Base-by-base conservation (phyloP, 2,797 vertebrate species). In the Macropus fuliginosus region DNA sequence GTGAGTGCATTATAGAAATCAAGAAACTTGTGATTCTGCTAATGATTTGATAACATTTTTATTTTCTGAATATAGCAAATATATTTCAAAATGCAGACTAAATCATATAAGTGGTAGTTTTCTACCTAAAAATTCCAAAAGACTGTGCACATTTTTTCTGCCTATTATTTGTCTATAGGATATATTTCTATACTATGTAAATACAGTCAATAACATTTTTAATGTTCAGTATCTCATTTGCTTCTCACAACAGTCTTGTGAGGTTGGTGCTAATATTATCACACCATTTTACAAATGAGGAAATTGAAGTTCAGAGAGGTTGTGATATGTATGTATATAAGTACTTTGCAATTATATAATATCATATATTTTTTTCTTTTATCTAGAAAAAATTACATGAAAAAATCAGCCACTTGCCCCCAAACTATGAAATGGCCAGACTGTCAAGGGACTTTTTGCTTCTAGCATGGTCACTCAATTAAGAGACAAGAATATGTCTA, bases 1-100 rank as follows among this genome's bases (percentile, higher is more conserved):
- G 59, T 93, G 27, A 54, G 87, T 50, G 91, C 21, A 89, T n/a
- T 55, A n/a, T 34, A 91, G 91, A 87, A 50, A 55, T 50, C 62
- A 94, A 31, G 56, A 66, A 66, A 92, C 66, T 90, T 89, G 31
- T 95, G 96, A n/a, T 98, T 96, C 90, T 90, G 55, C 93, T 24
- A 95, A 92, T 90, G 55, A 5, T 89, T 3, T 97, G 96, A 93
- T 97, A 94, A 94, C 94, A 89, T 16, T 18, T 91, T 1, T 66
- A 14, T 66, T 55, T 93, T 95, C 95, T 12, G 54, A 95, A 94
- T 14, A 96, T 95, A 92, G 90, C 96, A 94, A 55, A 52, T 54
- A n/a, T 14, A 91, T 57, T 92, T 95, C 56, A 55, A 93, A 96
- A 81, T 97, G 92, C n/a, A 96, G 81, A 62, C 59, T 91, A 94